Conservation (phyloP, 2,113 vertebrate species). For the Takifugu bimaculatus region DNA sequence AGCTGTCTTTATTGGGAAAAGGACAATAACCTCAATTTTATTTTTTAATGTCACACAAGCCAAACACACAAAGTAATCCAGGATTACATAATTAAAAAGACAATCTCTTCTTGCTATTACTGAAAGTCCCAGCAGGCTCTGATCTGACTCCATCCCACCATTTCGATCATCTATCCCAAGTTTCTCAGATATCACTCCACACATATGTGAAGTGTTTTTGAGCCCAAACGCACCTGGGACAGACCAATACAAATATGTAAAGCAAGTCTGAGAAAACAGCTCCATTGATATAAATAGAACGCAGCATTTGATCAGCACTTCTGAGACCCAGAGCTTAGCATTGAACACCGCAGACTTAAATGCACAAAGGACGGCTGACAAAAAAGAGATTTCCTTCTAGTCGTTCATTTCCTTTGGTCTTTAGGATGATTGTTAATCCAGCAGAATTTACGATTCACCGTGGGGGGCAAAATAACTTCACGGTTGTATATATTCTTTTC, state of each 20-base stretch:
- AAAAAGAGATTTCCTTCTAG: constrained; percentile 8
- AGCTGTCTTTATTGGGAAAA: too few relatives aligned
- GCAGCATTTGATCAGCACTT: constrained; percentile 9
- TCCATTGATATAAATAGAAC: neutral
- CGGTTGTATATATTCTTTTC: neutral
- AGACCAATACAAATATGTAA: neutral
- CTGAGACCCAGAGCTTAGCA: constrained; percentile 4
- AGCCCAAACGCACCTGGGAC: neutral
- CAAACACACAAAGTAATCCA: too few relatives aligned
- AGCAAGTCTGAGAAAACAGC: neutral
- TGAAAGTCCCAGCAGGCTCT: too few relatives aligned
- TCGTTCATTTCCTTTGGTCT: neutral
- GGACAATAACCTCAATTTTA: too few relatives aligned
- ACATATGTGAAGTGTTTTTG: too few relatives aligned
- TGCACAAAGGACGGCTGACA: constrained; percentile 2
- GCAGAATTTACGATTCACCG: constrained; percentile 10
- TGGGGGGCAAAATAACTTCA: constrained; percentile 6
- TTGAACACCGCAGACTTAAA: constrained; percentile 14
- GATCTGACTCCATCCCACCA: too few relatives aligned
- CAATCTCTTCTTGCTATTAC: too few relatives aligned
- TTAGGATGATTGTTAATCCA: constrained; percentile 8
- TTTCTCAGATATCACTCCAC: too few relatives aligned
- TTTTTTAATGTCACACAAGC: too few relatives aligned
- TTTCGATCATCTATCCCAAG: too few relatives aligned
- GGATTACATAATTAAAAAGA: too few relatives aligned